Base-by-base conservation (phyloP, 2,888 invertebrate genomes). In the Torymus auratus region DNA sequence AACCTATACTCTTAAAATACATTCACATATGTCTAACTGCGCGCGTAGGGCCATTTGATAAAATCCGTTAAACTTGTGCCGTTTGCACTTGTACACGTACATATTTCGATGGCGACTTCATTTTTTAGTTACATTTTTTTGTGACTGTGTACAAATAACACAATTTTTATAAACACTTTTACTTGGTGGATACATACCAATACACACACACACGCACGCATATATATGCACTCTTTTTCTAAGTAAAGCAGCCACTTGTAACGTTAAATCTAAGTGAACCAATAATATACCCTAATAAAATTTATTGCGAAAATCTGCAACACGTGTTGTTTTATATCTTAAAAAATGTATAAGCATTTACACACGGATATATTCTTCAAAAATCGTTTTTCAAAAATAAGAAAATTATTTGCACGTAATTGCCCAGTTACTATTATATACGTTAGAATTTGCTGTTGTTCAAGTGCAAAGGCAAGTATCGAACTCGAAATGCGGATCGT, bases 381-480 rank as follows among this genome's bases (percentile, higher is more conserved):
- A 28, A 28, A 28, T 58, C 56, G 28, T 28, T 55, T 58, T 28
- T 70, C 41, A 13, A 70, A 50, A 70, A 15, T 52, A 10, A 55
- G 15, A 69, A 28, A 60, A 75, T 68, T 60, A 62, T 77, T 69
- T 77, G 69, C 70, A 77, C 70, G 64, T 69, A 77, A 70, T 41
- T n/a, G 64, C 76, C 70, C 50, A 64, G 23, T 28, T 15, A 23
- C 5, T 20, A 20, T 23, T 13, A 60, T 60, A 52, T 75, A 50
- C 41, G 28, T 28, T 53, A 68, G 55, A 41, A 50, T 69, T 68
- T 65, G 53, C 68, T 52, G 62, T 65, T 77, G 77, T 77, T 80
- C 80, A 58, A 82, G 77, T 82, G 82, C 80, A 80, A 82, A 77
- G 80, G 77, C 80, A 77, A 67, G 74, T 80, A 78, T 82, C 82